Conservation (phyloP, 30 jellyfish, hydroid and myxozoan genomes). For the Sanderia malayensis region DNA sequence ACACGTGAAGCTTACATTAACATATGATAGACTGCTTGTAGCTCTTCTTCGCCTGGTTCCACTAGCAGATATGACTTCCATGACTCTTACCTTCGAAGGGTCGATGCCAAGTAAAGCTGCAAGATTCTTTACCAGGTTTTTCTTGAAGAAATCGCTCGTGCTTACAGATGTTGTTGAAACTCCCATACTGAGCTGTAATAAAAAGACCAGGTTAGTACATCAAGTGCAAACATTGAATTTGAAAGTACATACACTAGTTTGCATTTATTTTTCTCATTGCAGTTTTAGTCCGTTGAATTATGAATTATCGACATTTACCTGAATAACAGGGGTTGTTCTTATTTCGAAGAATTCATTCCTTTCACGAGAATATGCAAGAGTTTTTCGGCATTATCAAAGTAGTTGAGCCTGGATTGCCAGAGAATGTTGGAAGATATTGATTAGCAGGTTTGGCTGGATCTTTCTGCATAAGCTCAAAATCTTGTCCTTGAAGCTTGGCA, state of each 20-base stretch:
- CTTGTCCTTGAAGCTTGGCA: constrained; percentile 37
- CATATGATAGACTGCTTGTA: constrained; percentile 33
- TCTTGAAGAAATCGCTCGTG: constrained; percentile 79
- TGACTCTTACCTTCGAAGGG: constrained; percentile 54
- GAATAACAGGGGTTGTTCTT: constrained; percentile 59
- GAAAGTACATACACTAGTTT: too few relatives aligned
- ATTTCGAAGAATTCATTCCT: constrained; percentile 70
- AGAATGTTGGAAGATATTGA: constrained; percentile 56
- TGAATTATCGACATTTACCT: constrained; percentile 69
- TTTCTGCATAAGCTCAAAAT: constrained; percentile 53
- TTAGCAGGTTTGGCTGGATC: constrained; percentile 79
- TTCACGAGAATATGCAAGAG: constrained; percentile 62
- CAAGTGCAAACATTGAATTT: too few relatives aligned
- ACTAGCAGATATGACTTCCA: constrained; percentile 81
- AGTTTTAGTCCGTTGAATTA: too few relatives aligned
- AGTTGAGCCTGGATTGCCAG: constrained; percentile 72
- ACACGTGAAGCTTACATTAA: constrained; percentile 41
- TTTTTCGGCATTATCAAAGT: constrained; percentile 67
- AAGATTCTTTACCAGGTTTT: constrained; percentile 66
- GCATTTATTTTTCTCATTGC: too few relatives aligned
- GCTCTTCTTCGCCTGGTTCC: constrained; percentile 72
- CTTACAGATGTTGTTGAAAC: constrained; percentile 38
- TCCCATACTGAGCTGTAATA: constrained; percentile 53
- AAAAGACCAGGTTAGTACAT: neutral
- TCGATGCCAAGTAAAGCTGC: constrained; percentile 87